Evolutionary conservation across 64 coral and sea anemone species (phyloP).

Genomic region (Dendrophyllia cribrosa): DNA sequence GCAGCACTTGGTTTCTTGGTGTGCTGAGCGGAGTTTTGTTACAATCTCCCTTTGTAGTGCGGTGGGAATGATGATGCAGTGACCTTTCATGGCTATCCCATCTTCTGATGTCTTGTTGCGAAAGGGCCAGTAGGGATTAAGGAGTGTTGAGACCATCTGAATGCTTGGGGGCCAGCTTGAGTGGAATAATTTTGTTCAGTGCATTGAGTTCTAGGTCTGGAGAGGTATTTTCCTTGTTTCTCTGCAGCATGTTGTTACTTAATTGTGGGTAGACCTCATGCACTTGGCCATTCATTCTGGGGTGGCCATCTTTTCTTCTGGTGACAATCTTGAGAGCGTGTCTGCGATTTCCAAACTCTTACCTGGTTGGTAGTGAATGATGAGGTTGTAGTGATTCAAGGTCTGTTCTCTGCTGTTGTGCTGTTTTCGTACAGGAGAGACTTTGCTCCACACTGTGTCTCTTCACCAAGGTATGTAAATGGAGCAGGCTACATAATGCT

Average conservation of each 20-base stretch:
- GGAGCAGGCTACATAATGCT: no score
- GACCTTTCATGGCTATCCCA: constrained; percentile 5
- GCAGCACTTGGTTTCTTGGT: constrained; percentile 9
- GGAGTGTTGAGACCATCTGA: background rate
- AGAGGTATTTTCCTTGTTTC: constrained; percentile 18
- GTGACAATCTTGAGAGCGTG: constrained; percentile 43
- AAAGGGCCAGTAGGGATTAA: background rate
- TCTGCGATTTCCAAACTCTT: constrained; percentile 30
- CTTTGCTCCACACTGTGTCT: no score
- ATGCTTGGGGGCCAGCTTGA: constrained; percentile 54
- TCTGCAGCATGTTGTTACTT: constrained; percentile 14
- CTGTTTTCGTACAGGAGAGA: no score
- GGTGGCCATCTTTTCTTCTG: background rate
- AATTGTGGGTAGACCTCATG: constrained; percentile 44
- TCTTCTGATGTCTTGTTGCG: constrained; percentile 14
- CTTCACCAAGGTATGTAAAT: no score
- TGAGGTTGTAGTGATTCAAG: constrained; percentile 1
- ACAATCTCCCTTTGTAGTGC: constrained; percentile 34
- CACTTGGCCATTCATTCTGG: constrained; percentile 30
- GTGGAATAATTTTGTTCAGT: constrained; percentile 44
- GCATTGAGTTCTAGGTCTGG: constrained; percentile 27
- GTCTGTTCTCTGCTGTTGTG: no score
- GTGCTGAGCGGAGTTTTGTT: background rate
- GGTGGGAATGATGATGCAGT: background rate
- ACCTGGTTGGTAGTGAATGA: constrained; percentile 45